Conservation (phyloP, 2,797 vertebrate species). For the Simalia tracyae region DNA sequence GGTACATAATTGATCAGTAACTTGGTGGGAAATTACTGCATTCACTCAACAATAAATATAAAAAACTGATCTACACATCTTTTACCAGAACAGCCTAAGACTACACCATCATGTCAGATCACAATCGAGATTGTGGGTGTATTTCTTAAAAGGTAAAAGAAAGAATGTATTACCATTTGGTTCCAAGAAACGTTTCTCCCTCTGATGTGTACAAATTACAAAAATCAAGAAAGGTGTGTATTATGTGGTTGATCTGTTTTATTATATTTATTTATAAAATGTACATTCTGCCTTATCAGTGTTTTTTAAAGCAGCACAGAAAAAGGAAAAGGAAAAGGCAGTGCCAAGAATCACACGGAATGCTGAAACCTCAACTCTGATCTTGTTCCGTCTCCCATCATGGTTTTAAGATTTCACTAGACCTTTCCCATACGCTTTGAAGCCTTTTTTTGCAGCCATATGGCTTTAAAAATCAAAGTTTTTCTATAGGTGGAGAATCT, state of each 20-base stretch:
- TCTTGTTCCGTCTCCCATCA: background rate
- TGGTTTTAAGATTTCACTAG: background rate
- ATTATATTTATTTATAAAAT: background rate
- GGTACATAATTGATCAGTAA: background rate
- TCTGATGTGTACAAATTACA: background rate
- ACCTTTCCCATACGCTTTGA: background rate
- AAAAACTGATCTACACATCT: background rate
- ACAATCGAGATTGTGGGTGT: background rate
- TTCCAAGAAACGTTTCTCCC: background rate
- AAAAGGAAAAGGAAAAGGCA: background rate
- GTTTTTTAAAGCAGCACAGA: background rate
- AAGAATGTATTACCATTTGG: background rate
- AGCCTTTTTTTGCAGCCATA: background rate
- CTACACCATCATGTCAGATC: background rate
- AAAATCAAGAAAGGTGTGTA: background rate
- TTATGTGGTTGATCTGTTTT: background rate
- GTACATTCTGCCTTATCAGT: background rate
- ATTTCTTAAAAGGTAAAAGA: background rate
- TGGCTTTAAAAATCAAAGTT: background rate
- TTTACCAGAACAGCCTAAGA: background rate
- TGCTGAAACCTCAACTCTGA: background rate
- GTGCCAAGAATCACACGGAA: background rate
- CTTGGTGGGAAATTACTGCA: background rate
- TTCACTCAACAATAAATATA: background rate
- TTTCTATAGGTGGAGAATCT: background rate